These are phyloP conservation scores for Campylomormyrus numenius DNA, from an alignment of 2,113 vertebrate species.

Conservation along the genomic window DNA sequence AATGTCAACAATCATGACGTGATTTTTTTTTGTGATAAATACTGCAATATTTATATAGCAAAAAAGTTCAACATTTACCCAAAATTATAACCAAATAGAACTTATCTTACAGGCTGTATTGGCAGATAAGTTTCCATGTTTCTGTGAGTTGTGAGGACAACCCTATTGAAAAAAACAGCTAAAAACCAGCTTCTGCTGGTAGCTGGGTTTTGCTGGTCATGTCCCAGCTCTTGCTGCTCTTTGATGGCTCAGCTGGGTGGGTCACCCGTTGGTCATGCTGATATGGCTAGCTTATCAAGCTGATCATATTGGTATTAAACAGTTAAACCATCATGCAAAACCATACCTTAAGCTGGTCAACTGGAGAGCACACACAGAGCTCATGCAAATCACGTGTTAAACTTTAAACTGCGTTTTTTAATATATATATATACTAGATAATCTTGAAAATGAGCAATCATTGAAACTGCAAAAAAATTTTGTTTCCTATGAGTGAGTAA, in stretches of 20 bases:
- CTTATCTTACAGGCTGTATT: neutral
- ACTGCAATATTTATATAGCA: neutral
- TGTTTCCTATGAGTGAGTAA: neutral
- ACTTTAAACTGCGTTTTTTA: neutral
- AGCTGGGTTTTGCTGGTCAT: neutral
- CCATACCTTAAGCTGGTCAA: neutral
- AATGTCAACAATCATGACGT: neutral
- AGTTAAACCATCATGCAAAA: neutral
- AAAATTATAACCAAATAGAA: neutral
- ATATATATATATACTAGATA: neutral
- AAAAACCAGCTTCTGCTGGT: neutral
- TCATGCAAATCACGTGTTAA: neutral
- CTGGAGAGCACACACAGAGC: neutral
- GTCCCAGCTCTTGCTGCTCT: no score
- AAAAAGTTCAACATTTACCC: neutral
- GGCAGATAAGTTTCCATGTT: neutral
- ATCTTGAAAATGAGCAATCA: neutral
- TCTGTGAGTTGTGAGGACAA: neutral
- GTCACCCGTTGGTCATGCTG: no score
- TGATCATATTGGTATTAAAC: no score
- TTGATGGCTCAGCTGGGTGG: neutral
- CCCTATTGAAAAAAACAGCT: neutral
- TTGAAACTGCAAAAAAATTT: neutral
- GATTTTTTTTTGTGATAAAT: neutral
- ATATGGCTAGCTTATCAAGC: neutral